Evolutionary conservation across 2,113 vertebrate species (phyloP), one percentile per base, ranked within the genome.

Genomic region (Ardeotis arabs): DNA sequence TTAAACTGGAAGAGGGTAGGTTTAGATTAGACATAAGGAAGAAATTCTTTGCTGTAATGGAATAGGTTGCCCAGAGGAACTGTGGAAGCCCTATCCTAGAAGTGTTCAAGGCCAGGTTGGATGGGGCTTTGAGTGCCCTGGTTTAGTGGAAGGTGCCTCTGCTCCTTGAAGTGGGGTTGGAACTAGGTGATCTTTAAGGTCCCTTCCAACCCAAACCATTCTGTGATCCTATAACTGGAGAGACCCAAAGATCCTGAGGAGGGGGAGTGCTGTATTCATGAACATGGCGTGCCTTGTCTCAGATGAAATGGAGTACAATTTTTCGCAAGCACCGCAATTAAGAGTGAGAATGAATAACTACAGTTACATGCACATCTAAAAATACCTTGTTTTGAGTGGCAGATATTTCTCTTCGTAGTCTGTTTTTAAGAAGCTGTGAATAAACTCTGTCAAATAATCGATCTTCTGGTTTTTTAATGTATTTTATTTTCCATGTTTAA

Each of bases 241-340:
- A 22, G 28, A 67, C 17, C 27, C 21, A 23, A n/a, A 52, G 33
- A 59, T 31, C 15, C n/a, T 69, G 45, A 81, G 37, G 50, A 81
- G 33, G 8, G 41, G 16, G 19, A 69, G 5, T 29, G 37, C 35
- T 47, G 21, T 49, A 37, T 62, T 79, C 50, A 21, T n/a, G 45
- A 69, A 37, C 17, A 20, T 1, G 3, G 3, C 0, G 0, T 3
- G 3, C 12, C 19, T 62, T 19, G 10, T 50, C 11, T 56, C 39
- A 74, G 35, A 19, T 77, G 21, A 77, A 83, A 55, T 2, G 2
- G 2, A 41, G 24, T 53, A 31, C 27, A 47, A 6, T 20, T 82
- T 78, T 81, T 62, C 0, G 0, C 66, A 81, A 70, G 18, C 35
- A 62, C 50, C 3, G 0, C 33, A 47, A 21, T 50, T 81, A 80